Evolutionary conservation across 2,797 vertebrate species (phyloP), one percentile per base, ranked within the genome.

Genomic region (Lophius americanus): DNA sequence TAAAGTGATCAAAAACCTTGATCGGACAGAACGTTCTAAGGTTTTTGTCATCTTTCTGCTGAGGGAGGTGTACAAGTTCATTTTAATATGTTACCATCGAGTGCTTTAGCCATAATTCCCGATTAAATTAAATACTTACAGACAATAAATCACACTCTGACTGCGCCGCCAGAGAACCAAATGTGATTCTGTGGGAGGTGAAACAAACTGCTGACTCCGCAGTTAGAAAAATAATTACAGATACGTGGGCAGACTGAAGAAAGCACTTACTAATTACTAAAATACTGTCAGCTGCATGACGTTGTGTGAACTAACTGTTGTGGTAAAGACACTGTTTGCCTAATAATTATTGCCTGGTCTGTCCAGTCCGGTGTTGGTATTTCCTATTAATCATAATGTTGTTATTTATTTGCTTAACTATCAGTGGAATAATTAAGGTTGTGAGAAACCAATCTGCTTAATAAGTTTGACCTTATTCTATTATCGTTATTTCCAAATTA

Each of bases 181-280:
- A 52, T 36, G 49, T 70, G 60, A 62, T 68, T 41, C 65, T 11
- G 69, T 68, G 64, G 75, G 63, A 57, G 72, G 78, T 4, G 60
- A 68, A 12, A 60, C 54, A 54, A 57, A 50, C 73, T 66, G 73
- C 73, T 66, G 73, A 60, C 42, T 74, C 51, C 60, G 23, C 41
- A 9, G 37, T 1, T 51, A 66, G 63, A 43, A 78, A 64, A 81
- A 54, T 78, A 73, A 64, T 73, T 70, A 68, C 14, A 55, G 37
- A 23, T 4, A 7, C 9, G 57, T 75, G 74, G 74, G 79, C 1
- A 65, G 58, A 65, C 54, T 52, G 55, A 61, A 62, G 13, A 54
- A 56, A 79, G 11, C 38, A 23, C 65, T 32, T 9, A 48, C 62
- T 65, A 62, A 65, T 68, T 39, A 73, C 13, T 3, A 9, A 64